Percentiles rank a stretch among this genome's conserved stretches.
phyloP scores from a whole-genome alignment of 2,113 vertebrate genomes.

The Saccopteryx bilineata region DNA sequence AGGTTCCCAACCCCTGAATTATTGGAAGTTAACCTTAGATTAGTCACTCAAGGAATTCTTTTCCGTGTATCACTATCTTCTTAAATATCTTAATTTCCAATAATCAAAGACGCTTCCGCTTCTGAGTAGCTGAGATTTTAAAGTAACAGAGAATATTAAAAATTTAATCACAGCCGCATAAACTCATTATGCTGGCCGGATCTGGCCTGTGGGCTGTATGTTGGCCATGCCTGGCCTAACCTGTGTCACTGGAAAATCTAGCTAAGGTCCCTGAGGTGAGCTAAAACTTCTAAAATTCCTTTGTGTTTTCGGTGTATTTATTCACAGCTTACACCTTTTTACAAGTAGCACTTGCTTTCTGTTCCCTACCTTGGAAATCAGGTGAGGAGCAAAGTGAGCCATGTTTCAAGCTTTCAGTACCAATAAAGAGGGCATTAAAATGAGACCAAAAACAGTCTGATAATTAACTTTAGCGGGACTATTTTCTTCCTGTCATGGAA shows the following conservation, averaged over 20 bases:
- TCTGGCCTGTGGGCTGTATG: too few relatives aligned
- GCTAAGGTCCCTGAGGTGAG: neutral
- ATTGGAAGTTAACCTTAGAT: too few relatives aligned
- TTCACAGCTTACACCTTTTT: neutral
- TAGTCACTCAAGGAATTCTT: too few relatives aligned
- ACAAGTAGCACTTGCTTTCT: neutral
- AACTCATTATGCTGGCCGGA: too few relatives aligned
- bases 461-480: conserved; percentile 67
- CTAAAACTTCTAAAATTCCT: neutral
- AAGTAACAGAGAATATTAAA: too few relatives aligned
- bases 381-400: conserved; percentile 42
- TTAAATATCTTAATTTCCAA: too few relatives aligned
- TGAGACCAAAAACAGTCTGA: conserved; percentile 45
- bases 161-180: too few relatives aligned
- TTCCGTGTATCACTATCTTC: too few relatives aligned
- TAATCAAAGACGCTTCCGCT: too few relatives aligned
- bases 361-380: conserved; percentile 50
- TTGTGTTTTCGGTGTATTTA: neutral
- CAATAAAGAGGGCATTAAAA: conserved; percentile 66
- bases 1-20: too few relatives aligned
- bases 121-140: too few relatives aligned
- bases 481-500: neutral
- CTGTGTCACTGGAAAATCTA: neutral
- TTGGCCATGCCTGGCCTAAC: neutral
- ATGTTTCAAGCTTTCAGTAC: neutral